Conservation (phyloP, 23 tunicate genomes). For the Phallusia fumigata region DNA sequence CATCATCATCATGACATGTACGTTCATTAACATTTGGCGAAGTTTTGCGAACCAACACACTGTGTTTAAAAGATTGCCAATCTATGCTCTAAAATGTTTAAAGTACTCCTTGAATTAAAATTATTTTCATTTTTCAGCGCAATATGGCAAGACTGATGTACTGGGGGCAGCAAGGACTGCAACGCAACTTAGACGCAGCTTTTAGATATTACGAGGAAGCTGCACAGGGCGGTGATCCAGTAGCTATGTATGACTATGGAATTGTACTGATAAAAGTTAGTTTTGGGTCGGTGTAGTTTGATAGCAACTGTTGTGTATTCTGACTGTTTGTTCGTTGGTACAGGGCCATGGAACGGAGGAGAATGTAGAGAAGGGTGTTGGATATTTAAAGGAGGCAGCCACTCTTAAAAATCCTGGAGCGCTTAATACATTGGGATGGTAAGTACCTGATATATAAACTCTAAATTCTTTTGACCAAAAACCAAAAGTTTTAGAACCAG, state of each 20-base stretch:
- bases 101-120: no score
- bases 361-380: slow-evolving; percentile 62
- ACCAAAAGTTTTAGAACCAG: no score
- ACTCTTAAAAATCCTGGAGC: slow-evolving; percentile 59
- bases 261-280: slow-evolving; percentile 65
- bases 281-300: neutral
- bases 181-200: slow-evolving; percentile 77
- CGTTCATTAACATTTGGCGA: no score
- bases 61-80: no score
- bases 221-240: slow-evolving; percentile 78
- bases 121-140: no score
- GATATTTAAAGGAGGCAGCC: slow-evolving; percentile 62
- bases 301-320: neutral
- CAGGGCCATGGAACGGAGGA: slow-evolving; percentile 90
- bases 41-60: no score
- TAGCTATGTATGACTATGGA: slow-evolving; percentile 90
- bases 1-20: no score
- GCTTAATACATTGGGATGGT: slow-evolving; percentile 93
- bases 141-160: slow-evolving; percentile 76
- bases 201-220: slow-evolving; percentile 88
- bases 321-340: neutral
- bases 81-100: no score
- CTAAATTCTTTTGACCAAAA: no score
- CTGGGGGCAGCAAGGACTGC: slow-evolving; percentile 95
- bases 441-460: neutral